phyloP scores from a whole-genome alignment of 2,888 invertebrate genomes.

The Gymnoscelis rufifasciata region DNA sequence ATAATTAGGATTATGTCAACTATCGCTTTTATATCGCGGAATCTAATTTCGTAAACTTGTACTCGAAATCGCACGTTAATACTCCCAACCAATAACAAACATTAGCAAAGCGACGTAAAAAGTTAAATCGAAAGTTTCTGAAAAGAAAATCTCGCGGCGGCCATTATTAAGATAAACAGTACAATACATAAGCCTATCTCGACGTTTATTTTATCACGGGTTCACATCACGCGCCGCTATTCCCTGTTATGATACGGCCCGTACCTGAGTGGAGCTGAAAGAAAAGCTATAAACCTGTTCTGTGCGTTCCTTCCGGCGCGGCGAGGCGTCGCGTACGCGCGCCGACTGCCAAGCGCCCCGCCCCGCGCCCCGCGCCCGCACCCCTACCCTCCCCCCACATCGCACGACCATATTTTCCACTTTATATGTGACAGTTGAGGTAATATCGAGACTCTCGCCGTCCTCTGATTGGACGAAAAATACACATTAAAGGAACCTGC shows the following conservation, averaged over 20 bases:
- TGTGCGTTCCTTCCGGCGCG: conserved; percentile 74
- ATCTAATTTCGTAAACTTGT: too few relatives aligned
- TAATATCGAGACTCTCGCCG: conserved; percentile 80
- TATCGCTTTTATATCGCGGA: too few relatives aligned
- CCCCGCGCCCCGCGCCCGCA: conserved; percentile 39
- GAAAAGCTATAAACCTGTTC: conserved; percentile 80
- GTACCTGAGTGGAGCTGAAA: conserved; percentile 79
- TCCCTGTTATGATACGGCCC: conserved; percentile 79
- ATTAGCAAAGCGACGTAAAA: conserved; percentile 48
- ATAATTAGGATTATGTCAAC: too few relatives aligned
- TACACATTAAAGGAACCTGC: conserved; percentile 80
- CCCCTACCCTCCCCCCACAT: conserved; percentile 57
- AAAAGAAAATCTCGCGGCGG: conserved; percentile 55
- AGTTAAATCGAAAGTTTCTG: conserved; percentile 73
- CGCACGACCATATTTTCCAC: conserved; percentile 81
- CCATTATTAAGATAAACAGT: conserved; percentile 80
- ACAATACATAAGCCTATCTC: conserved; percentile 80
- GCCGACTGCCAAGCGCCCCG: conserved; percentile 61
- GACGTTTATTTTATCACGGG: conserved; percentile 79
- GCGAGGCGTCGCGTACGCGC: conserved; percentile 76
- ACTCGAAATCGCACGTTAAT: neutral
- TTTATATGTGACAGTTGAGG: conserved; percentile 81
- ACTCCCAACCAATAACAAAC: conserved; percentile 31
- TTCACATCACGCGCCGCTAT: conserved; percentile 79
- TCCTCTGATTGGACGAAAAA: conserved; percentile 80